Conservation (phyloP, 1,140 invertebrate species). For the Penaeus japonicus region DNA sequence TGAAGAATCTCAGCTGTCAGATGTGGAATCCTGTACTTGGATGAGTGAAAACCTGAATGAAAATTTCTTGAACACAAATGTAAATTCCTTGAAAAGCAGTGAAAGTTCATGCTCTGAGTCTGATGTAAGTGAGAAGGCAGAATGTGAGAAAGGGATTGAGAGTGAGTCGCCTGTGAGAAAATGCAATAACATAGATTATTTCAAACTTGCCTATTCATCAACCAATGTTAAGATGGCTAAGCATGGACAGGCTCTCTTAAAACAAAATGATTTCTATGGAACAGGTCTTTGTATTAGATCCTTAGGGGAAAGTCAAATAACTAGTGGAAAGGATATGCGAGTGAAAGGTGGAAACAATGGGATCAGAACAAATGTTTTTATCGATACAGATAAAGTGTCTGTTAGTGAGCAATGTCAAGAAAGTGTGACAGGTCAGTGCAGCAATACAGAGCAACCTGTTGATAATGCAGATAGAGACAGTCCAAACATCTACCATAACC, state of each 20-base stretch:
- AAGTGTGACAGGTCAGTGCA: too few species aligned
- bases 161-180: neutral
- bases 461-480: too few species aligned
- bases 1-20: neutral
- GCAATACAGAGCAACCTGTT: too few species aligned
- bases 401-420: too few species aligned
- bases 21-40: neutral
- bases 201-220: constrained; percentile 39
- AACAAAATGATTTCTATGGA: constrained; percentile 48
- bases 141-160: too few species aligned
- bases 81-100: neutral
- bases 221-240: constrained; percentile 39
- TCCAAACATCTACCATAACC: too few species aligned
- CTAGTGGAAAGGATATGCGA: neutral
- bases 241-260: constrained; percentile 35
- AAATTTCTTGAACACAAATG: neutral
- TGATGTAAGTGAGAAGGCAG: constrained; percentile 17
- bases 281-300: constrained; percentile 49
- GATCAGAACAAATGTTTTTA: too few species aligned
- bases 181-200: constrained; percentile 17
- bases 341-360: too few species aligned
- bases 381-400: too few species aligned
- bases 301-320: neutral
- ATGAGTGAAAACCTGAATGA: neutral
- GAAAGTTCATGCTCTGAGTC: constrained; percentile 30